Evolutionary conservation across 2,113 vertebrate genomes (phyloP), one percentile per base, ranked within the genome.

Genomic region (Suricata suricatta): DNA sequence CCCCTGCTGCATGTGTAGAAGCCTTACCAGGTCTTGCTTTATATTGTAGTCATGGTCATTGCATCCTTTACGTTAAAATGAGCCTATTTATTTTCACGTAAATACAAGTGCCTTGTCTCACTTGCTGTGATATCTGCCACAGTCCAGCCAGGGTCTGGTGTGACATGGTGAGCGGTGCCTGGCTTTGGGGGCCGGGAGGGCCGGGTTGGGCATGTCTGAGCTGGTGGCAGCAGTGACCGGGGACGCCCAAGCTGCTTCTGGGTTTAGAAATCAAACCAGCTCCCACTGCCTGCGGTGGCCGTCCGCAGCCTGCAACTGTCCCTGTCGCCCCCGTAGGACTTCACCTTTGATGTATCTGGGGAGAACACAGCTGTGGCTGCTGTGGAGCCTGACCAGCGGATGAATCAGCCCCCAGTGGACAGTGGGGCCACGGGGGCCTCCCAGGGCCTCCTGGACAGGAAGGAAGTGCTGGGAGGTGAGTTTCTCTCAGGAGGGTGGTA

Each of bases 401-500:
- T 41, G 41, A 82, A 97, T 44, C 93, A 97, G 90, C 71, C 95
- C 35, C 93, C 94, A 0, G 97, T 86, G 79, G 98, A 98, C 31
- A 83, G 86, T 13, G 98, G 98, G 86, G 98, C 97, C 92, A 96
- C 98, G 0, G 98, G 98, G 83, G 98, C 99, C 84, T 98, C 98
- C 0, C 98, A 98, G 0, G 98, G 98, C 90, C 98, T 99, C 91
- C 98, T 99, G 98, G 99, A 99, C 94, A 98, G 98, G 96, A 98
- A 99, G 97, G 99, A 99, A 89, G 98, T 99, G 31, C 90, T 99
- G 95, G 98, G 99, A 98, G 99, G 99, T 99, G 97, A 98, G 74
- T 95, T 71, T 13, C 76, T 11, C 35, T 63, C 17, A 0, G 35
- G 41, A 5, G 13, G 35, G 35, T 5, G 17, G 81, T 29, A 1